A percentile compares a stretch with the other conserved stretches of the same genome.
These are phyloP conservation scores for Notechis scutatus DNA, from an alignment of 2,113 vertebrate species.

Conservation along the genomic window DNA sequence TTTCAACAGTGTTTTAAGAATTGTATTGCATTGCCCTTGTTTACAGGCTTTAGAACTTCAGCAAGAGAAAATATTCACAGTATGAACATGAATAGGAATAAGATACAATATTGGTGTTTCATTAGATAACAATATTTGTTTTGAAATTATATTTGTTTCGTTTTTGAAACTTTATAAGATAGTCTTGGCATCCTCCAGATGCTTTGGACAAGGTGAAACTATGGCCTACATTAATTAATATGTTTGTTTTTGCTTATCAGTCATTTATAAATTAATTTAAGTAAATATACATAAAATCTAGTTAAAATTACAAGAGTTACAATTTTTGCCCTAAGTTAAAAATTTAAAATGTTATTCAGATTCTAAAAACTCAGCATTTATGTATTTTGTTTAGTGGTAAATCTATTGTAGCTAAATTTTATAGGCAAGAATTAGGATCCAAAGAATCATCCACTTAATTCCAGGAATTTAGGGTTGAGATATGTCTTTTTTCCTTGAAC, in stretches of 20 bases:
- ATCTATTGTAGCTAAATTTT: neutral
- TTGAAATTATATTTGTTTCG: neutral
- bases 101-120: neutral
- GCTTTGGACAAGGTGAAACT: neutral
- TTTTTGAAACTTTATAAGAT: neutral
- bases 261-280: neutral
- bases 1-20: neutral
- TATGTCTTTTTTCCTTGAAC: neutral
- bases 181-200: neutral
- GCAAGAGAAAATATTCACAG: neutral
- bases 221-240: neutral
- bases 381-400: slow-evolving; percentile 35
- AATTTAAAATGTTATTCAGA: slow-evolving; percentile 61
- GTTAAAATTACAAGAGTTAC: slow-evolving; percentile 22
- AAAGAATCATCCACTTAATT: neutral
- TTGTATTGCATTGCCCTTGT: slow-evolving; percentile 13
- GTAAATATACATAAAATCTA: slow-evolving; percentile 31
- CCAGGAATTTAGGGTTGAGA: neutral
- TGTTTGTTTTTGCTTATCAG: neutral
- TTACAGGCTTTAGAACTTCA: slow-evolving; percentile 10
- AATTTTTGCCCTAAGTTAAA: neutral
- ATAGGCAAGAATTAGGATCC: neutral
- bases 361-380: slow-evolving; percentile 48
- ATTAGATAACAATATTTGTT: neutral
- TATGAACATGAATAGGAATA: neutral